These are phyloP conservation scores for Aromia moschata DNA, from an alignment of 2,888 invertebrate species.

Conservation along the genomic window DNA sequence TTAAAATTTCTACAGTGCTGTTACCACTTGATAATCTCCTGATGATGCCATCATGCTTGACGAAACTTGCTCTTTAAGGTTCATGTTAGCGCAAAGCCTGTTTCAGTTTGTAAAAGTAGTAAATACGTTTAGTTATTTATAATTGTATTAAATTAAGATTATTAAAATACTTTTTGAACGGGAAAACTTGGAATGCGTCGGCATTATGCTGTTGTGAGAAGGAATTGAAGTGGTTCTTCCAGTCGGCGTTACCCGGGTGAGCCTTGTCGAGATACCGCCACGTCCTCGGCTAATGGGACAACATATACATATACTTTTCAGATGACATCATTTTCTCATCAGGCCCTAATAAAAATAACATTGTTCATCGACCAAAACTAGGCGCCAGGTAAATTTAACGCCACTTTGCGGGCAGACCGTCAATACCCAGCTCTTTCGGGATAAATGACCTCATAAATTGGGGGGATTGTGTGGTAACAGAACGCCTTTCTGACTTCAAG, in stretches of 20 bases:
- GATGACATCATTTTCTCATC: constrained; percentile 63
- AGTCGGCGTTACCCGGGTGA: constrained; percentile 16
- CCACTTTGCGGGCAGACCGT: constrained; percentile 44
- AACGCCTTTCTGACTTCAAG: background rate
- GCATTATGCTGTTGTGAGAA: constrained; percentile 4
- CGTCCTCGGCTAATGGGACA: constrained; percentile 56
- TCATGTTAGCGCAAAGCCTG: no score
- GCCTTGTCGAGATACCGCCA: constrained; percentile 22
- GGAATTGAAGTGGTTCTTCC: constrained; percentile 26
- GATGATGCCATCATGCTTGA: background rate
- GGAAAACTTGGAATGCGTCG: background rate
- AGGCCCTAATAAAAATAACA: constrained; percentile 61
- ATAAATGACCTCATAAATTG: constrained; percentile 37
- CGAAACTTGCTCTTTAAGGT: background rate
- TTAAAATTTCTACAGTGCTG: no score
- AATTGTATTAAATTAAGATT: no score
- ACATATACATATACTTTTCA: constrained; percentile 60
- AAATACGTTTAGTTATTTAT: no score
- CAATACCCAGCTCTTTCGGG: constrained; percentile 34
- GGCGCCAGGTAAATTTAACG: constrained; percentile 55
- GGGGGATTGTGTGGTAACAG: constrained; percentile 26
- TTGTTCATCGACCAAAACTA: constrained; percentile 53
- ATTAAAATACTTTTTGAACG: background rate
- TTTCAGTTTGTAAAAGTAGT: no score
- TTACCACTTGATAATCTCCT: no score